Percentiles rank a stretch among this genome's conserved stretches.
Evolutionary conservation across 2,113 vertebrate genomes (phyloP).

Genomic region (Takifugu flavidus): DNA sequence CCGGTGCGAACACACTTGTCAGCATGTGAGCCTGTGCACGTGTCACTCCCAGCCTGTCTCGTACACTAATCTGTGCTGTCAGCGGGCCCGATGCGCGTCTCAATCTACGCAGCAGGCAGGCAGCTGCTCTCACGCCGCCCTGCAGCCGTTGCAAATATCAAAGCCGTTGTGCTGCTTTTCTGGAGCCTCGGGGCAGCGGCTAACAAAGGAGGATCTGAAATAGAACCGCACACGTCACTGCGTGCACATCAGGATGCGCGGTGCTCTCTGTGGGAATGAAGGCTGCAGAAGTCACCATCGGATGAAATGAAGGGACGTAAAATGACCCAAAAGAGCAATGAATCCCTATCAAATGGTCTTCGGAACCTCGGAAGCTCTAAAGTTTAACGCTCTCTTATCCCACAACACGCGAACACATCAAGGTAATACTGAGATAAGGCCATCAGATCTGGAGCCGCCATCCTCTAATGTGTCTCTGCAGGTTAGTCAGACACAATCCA

Average conservation of each 20-base stretch:
- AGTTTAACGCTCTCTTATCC: too few relatives aligned
- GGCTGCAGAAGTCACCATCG: too few relatives aligned
- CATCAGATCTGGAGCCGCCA: too few relatives aligned
- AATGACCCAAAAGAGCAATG: too few relatives aligned
- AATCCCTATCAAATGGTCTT: too few relatives aligned
- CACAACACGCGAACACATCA: too few relatives aligned
- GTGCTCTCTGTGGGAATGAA: too few relatives aligned
- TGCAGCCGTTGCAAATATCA: constrained; percentile 49
- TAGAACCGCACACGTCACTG: constrained; percentile 29
- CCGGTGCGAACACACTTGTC: neutral
- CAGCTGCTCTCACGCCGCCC: constrained; percentile 27
- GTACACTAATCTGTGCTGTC: constrained; percentile 37
- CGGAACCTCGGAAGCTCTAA: too few relatives aligned
- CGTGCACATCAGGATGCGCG: constrained; percentile 19
- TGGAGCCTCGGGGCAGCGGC: constrained; percentile 31
- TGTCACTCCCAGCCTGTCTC: constrained; percentile 8
- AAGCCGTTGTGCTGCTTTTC: constrained; percentile 53
- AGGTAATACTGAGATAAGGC: too few relatives aligned
- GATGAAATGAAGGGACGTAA: too few relatives aligned
- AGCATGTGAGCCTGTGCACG: constrained; percentile 3
- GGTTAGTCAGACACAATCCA: neutral
- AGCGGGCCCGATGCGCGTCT: constrained; percentile 12
- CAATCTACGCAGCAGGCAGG: constrained; percentile 5
- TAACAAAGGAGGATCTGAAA: constrained; percentile 53
- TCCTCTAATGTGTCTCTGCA: neutral